Evolutionary conservation across 2,888 invertebrate genomes (phyloP).

Genomic region (Stenichneumon culpator): DNA sequence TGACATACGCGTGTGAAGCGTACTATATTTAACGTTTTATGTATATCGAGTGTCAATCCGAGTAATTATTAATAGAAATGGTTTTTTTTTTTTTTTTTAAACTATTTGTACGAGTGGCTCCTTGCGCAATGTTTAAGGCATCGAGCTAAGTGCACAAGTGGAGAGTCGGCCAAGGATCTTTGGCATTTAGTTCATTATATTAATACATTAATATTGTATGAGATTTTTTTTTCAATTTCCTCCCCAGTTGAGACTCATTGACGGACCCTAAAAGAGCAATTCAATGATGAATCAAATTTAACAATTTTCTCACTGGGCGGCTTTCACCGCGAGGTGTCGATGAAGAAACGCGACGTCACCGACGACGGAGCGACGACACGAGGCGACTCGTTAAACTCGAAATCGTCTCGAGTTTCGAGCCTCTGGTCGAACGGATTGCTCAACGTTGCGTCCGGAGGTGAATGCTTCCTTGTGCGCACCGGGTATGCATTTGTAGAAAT

Average conservation of each 20-base stretch:
- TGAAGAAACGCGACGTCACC: background rate
- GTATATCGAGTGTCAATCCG: background rate
- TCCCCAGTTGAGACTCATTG: background rate
- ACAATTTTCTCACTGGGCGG: background rate
- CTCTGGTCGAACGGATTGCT: slow-evolving; percentile 11
- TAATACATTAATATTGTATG: background rate
- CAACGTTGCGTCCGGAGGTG: slow-evolving; percentile 18
- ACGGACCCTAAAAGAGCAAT: background rate
- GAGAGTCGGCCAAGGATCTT: too few species aligned
- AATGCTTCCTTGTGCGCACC: slow-evolving; percentile 17
- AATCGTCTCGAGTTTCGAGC: slow-evolving; percentile 22
- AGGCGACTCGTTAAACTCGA: slow-evolving; percentile 3
- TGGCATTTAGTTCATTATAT: too few species aligned
- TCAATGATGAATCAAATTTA: background rate
- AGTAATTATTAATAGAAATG: background rate
- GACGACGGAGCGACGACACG: background rate
- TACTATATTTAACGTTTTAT: background rate
- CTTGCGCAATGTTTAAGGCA: too few species aligned
- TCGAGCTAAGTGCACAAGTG: too few species aligned
- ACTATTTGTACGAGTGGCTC: too few species aligned
- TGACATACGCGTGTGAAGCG: background rate
- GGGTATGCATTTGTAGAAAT: background rate
- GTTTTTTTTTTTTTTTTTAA: background rate
- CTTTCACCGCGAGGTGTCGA: background rate
- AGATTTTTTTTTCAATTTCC: background rate